These are phyloP conservation scores for Solen grandis DNA, from an alignment of 1,140 invertebrate species.

Conservation along the genomic window DNA sequence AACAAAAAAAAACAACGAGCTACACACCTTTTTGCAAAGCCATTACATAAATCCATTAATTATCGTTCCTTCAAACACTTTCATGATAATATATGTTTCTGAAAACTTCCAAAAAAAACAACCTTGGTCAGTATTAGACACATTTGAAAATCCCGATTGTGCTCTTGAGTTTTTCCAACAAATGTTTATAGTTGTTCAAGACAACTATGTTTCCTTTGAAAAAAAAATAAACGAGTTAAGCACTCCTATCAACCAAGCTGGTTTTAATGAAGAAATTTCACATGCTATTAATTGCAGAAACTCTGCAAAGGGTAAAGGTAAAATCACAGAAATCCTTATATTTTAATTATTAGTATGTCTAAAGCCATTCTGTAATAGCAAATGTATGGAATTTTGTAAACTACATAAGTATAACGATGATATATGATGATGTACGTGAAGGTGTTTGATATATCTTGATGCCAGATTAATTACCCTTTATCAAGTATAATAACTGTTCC, in stretches of 20 bases:
- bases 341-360: no score
- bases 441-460: no score
- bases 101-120: not conserved
- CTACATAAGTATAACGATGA: no score
- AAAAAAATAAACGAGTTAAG: constrained; percentile 5
- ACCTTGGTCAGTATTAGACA: constrained; percentile 3
- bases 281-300: not conserved
- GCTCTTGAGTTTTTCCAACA: not conserved
- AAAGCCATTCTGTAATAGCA: no score
- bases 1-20: no score
- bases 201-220: not conserved
- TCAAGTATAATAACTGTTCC: no score
- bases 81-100: not conserved
- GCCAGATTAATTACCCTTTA: no score
- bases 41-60: no score
- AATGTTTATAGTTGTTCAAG: not conserved
- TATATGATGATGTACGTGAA: no score
- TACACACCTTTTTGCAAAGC: no score
- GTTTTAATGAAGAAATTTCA: not conserved
- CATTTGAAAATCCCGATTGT: constrained; percentile 2
- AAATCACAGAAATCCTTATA: not conserved
- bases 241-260: constrained; percentile 14
- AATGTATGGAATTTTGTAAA: no score
- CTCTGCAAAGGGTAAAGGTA: not conserved
- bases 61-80: constrained; percentile 1